Evolutionary conservation across 2,113 vertebrate species (phyloP), one percentile per base, ranked within the genome.

Genomic region (Pyrgilauda ruficollis): DNA sequence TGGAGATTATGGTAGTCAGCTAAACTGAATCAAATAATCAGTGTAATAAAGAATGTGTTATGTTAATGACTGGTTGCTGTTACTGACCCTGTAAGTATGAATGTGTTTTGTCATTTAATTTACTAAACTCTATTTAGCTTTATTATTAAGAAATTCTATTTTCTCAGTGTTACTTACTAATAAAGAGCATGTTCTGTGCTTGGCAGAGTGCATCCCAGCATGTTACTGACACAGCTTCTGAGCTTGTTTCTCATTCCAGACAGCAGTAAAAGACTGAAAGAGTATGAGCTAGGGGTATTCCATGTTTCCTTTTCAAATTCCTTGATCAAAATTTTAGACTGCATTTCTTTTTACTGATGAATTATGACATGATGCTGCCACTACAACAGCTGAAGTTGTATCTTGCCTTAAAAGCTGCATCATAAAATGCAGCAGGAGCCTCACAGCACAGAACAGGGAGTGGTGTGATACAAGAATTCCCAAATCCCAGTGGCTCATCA

Each of bases 111-210:
- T 74, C 14, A 30, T 87, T 96, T 69, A 44, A 90, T 81, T 63
- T 89, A 88, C 64, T 95, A 89, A 97, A 83, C 59, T 79, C 47
- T 52, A 46, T 90, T 89, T 89, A 84, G 69, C 50, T 83, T 92
- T 64, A 66, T 74, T 77, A n/a, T 89, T 76, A 94, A 94, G 68
- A 52, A 89, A 87, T 76, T 43, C 44, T 89, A 10, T 66, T 89
- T 95, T 91, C 88, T 83, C 82, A 44, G 87, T 88, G 44, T 55
- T n/a, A 15, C 63, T 82, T 94, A 95, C 96, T 91, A 97, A 94
- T 82, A 84, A 94, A 96, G 75, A 97, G 96, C 97, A 96, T 98
- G 97, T 80, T 90, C 75, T 96, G 70, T 94, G 97, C 97, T 96
- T 97, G 96, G 94, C 97, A 93, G 89, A 95, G 68, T 49, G 86